Evolutionary conservation across 1,140 invertebrate species (phyloP).

Genomic region (Cyrtorhinus lividipennis): DNA sequence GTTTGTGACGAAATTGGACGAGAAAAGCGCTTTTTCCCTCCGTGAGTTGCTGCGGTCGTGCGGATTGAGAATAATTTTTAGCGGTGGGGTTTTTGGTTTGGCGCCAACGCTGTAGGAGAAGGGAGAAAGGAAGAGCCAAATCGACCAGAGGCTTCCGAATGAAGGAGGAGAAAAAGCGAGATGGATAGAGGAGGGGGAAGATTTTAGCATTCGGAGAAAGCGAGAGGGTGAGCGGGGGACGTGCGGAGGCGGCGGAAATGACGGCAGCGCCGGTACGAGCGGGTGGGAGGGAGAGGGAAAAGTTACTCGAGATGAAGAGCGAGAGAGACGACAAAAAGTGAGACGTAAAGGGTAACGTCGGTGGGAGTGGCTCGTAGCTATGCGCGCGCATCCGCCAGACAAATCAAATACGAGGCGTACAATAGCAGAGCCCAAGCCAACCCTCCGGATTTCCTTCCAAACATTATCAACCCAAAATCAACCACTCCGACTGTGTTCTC

Average conservation of each 20-base stretch:
- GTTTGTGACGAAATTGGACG: too few relatives aligned
- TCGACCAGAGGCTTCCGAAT: not conserved
- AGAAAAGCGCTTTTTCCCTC: too few relatives aligned
- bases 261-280: not conserved
- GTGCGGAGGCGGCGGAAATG: not conserved
- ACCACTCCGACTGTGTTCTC: too few relatives aligned
- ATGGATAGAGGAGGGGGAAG: too few relatives aligned
- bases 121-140: not conserved
- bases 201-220: not conserved
- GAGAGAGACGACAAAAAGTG: not conserved
- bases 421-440: not conserved
- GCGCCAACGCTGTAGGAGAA: not conserved
- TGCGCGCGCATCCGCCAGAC: not conserved
- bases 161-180: not conserved
- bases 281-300: not conserved
- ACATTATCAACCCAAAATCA: constrained; percentile 5
- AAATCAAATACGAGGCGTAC: not conserved
- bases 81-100: not conserved
- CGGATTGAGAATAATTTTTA: constrained; percentile 1
- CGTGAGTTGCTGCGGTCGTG: too few relatives aligned
- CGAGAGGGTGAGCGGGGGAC: not conserved
- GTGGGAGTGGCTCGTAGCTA: not conserved
- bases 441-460: not conserved
- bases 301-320: not conserved
- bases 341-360: not conserved